A percentile compares a stretch with the other conserved stretches of the same genome.
Evolutionary conservation across 1,140 invertebrate species (phyloP).

Genomic region (Diorhabda sublineata): DNA sequence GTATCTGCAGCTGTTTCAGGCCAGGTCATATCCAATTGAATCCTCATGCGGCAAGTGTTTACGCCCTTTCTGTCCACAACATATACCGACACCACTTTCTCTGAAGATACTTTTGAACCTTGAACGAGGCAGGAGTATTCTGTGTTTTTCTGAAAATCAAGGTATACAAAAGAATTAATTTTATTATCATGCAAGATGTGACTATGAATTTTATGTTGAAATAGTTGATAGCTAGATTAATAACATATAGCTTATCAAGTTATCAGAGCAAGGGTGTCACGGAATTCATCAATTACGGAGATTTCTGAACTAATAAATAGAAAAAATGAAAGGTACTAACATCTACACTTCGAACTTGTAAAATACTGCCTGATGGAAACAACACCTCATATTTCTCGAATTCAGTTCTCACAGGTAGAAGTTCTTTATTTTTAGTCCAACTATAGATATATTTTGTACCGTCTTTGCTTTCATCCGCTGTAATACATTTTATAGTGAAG

Average conservation of each 20-base stretch:
- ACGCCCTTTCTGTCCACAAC: slow-evolving; percentile 57
- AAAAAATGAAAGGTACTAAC: slow-evolving; percentile 47
- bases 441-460: slow-evolving; percentile 66
- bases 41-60: slow-evolving; percentile 53
- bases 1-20: slow-evolving; percentile 59
- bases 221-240: too few species aligned
- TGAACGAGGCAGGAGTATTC: slow-evolving; percentile 59
- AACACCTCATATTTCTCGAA: slow-evolving; percentile 75
- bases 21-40: slow-evolving; percentile 54
- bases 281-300: not conserved
- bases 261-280: too few species aligned
- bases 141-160: slow-evolving; percentile 53
- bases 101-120: slow-evolving; percentile 54
- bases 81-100: slow-evolving; percentile 57
- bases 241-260: too few species aligned
- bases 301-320: not conserved
- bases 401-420: slow-evolving; percentile 65
- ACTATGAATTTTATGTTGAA: too few species aligned
- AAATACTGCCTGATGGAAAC: slow-evolving; percentile 70
- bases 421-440: slow-evolving; percentile 70
- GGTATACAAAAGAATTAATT: too few species aligned
- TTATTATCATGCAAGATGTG: too few species aligned
- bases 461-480: slow-evolving; percentile 52
- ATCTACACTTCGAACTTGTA: slow-evolving; percentile 71
- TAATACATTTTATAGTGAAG: slow-evolving; percentile 62